Evolutionary conservation across 2,888 invertebrate species (phyloP).

Genomic region (Pedicia rivosa): DNA sequence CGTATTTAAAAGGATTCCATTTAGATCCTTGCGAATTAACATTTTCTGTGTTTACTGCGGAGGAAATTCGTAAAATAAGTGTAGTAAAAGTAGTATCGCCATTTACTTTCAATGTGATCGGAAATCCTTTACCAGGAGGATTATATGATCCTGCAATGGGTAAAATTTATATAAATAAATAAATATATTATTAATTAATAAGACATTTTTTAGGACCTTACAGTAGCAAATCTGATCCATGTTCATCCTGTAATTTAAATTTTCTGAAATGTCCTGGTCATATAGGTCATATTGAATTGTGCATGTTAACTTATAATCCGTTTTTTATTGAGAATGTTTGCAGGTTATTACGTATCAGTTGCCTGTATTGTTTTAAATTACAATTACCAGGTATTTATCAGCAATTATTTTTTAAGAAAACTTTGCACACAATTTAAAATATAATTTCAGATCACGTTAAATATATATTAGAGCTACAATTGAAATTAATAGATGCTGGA

Average conservation of each 20-base stretch:
- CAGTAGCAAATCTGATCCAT: slow-evolving; percentile 48
- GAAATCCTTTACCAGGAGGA: slow-evolving; percentile 71
- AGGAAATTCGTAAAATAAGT: slow-evolving; percentile 65
- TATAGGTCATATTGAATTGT: slow-evolving; percentile 85
- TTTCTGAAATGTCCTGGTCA: slow-evolving; percentile 71
- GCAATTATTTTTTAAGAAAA: no score
- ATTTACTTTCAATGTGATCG: slow-evolving; percentile 62
- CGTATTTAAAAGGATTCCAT: no score
- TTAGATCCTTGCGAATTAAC: slow-evolving; percentile 28
- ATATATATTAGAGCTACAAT: slow-evolving; percentile 33
- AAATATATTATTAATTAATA: slow-evolving; percentile 6
- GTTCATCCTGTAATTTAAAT: slow-evolving; percentile 61
- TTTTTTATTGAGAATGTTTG: slow-evolving; percentile 62
- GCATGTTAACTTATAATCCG: slow-evolving; percentile 81
- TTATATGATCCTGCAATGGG: slow-evolving; percentile 80
- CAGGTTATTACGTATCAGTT: slow-evolving; percentile 48
- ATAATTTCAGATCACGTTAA: slow-evolving; percentile 27
- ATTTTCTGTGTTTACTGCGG: slow-evolving; percentile 57
- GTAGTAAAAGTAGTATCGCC: slow-evolving; percentile 67
- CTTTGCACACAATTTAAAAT: no score
- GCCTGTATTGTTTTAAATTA: slow-evolving; percentile 51
- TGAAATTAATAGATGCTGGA: slow-evolving; percentile 62
- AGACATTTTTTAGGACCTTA: slow-evolving; percentile 33
- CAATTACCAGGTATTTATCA: no score
- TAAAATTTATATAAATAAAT: slow-evolving; percentile 17